A percentile compares a stretch with the other conserved stretches of the same genome.
These are phyloP conservation scores for Lasaia peninsularis DNA, from an alignment of 1,140 invertebrate genomes.

Conservation along the genomic window DNA sequence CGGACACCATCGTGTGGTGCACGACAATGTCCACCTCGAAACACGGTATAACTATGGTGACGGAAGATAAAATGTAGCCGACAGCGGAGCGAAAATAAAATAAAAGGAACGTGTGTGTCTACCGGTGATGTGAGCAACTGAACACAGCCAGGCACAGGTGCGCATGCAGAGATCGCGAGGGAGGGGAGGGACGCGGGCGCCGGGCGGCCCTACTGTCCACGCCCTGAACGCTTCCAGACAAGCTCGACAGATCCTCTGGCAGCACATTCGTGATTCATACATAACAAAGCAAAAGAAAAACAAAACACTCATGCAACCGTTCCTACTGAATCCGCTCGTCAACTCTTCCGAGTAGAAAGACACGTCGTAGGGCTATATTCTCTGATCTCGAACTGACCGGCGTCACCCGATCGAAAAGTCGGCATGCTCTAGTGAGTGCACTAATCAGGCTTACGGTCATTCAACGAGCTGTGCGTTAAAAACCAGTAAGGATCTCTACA, in stretches of 20 bases:
- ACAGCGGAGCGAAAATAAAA: slow-evolving; percentile 74
- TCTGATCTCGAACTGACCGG: slow-evolving; percentile 28
- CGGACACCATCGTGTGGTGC: slow-evolving; percentile 73
- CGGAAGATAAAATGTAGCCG: slow-evolving; percentile 63
- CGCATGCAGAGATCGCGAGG: slow-evolving; percentile 72
- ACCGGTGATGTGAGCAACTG: slow-evolving; percentile 77
- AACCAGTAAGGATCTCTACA: slow-evolving; percentile 61
- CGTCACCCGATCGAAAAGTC: slow-evolving; percentile 31
- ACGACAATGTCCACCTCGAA: slow-evolving; percentile 71
- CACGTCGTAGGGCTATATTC: slow-evolving; percentile 39
- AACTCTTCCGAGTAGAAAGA: slow-evolving; percentile 37
- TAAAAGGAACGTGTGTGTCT: slow-evolving; percentile 71
- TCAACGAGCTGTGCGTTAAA: slow-evolving; percentile 69
- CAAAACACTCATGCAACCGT: slow-evolving; percentile 68
- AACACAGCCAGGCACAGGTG: slow-evolving; percentile 77
- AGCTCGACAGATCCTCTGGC: slow-evolving; percentile 61
- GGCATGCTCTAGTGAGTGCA: slow-evolving; percentile 69
- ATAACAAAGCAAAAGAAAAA: slow-evolving; percentile 77
- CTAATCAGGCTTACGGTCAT: slow-evolving; percentile 72
- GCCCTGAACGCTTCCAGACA: slow-evolving; percentile 47
- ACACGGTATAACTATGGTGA: slow-evolving; percentile 68
- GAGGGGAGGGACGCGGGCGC: slow-evolving; percentile 56
- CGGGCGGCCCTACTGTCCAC: slow-evolving; percentile 40
- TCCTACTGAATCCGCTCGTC: slow-evolving; percentile 49
- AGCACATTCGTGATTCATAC: slow-evolving; percentile 64